Base-by-base conservation (phyloP, 2,888 invertebrate species). In the Drosophila atroscutellata region DNA sequence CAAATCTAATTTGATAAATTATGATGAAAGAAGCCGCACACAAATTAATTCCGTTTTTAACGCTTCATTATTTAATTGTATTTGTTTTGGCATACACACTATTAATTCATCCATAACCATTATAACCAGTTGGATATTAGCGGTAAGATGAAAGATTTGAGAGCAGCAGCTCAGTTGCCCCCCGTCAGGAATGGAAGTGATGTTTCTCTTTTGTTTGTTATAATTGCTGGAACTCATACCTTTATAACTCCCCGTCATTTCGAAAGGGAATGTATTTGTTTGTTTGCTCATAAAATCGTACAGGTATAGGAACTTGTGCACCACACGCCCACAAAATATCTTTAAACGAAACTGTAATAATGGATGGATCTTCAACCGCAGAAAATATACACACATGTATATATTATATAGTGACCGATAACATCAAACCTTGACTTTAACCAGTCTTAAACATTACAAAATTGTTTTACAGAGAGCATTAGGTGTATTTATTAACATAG, bases 1-100 rank as follows among this genome's bases (percentile, higher is more conserved):
- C 59, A 60, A 72, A 72, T 68, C 45, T 68, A 77, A 75, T 80
- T 83, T 69, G 63, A 81, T 82, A 82, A 68, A 80, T 72, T 72
- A 80, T 67, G 76, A 80, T 80, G 76, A 80, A 80, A 80, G 76
- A 75, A 57, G 76, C 80, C 80, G 80, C 83, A 70, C 76, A 67
- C 54, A 80, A 75, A 80, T 83, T 86, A 86, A 89, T 89, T 86
- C 75, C 72, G 71, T 72, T 86, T 83, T 88, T 86, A 89, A 83
- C 89, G 80, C 80, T 80, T 80, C 80, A 80, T 80, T 89, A 77
- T 83, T 83, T 83, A 83, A 83, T 89, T 83, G 83, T 83, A 89
- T 83, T 83, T 83, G 89, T 89, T 83, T 83, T 77, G 75, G 89
- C 82, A 81, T 78, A 74, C 72, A 80, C 66, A 67, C 80, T 81